Evolutionary conservation across 2,797 vertebrate species (phyloP).

Genomic region (Remorina albescens): DNA sequence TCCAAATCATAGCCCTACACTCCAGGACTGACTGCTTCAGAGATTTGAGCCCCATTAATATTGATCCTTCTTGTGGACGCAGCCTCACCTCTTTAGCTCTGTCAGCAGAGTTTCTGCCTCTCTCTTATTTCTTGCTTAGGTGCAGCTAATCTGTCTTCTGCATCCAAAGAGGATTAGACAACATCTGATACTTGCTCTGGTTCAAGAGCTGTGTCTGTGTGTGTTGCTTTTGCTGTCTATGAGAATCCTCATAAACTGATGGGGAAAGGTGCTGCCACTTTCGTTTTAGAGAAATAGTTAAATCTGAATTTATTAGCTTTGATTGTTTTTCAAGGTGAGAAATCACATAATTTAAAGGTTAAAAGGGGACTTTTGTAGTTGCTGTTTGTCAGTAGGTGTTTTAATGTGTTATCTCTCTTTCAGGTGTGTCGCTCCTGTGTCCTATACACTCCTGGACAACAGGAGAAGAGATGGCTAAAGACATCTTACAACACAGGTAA

Average conservation of each 20-base stretch:
- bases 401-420: conserved; percentile 22
- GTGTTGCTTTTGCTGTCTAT: conserved; percentile 41
- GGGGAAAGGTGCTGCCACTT: not conserved
- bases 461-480: conserved; percentile 91
- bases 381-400: not conserved
- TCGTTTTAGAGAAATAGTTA: conserved; percentile 7
- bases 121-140: conserved; percentile 68
- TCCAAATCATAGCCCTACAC: conserved; percentile 5
- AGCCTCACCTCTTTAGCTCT: conserved; percentile 13
- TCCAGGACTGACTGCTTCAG: not conserved
- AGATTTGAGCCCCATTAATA: not conserved
- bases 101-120: conserved; percentile 40
- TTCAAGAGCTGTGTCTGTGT: conserved; percentile 50
- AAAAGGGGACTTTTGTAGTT: not conserved
- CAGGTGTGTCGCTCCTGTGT: conserved; percentile 91
- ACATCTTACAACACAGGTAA: conserved; percentile 92
- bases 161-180: conserved; percentile 66
- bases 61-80: not conserved
- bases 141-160: conserved; percentile 74
- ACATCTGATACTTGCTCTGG: conserved; percentile 70
- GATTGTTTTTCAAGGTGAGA: not conserved
- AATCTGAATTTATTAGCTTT: not conserved
- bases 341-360: not conserved
- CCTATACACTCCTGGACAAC: conserved; percentile 95
- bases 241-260: conserved; percentile 33